These are phyloP conservation scores for Ivindomyrus marchei DNA, from an alignment of 2,113 vertebrate genomes.

Conservation along the genomic window DNA sequence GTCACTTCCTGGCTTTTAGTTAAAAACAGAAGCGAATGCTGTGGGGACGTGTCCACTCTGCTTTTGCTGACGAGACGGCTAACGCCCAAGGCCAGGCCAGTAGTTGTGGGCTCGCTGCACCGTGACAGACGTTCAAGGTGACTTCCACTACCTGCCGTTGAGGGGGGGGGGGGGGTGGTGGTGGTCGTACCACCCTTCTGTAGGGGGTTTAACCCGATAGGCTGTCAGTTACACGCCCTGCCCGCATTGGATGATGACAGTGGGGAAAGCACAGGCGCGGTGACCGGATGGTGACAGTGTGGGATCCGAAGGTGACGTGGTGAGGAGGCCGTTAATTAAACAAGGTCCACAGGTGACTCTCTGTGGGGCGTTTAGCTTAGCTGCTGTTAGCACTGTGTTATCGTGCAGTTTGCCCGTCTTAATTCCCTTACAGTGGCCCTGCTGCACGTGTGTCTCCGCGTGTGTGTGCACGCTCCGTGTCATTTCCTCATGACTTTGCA, in stretches of 20 bases:
- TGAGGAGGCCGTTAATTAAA: neutral
- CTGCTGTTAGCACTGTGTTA: neutral
- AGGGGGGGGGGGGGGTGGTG: neutral
- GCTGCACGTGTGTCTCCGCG: neutral
- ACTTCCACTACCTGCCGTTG: neutral
- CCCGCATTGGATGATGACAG: neutral
- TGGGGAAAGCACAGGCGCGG: neutral
- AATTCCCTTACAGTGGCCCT: neutral
- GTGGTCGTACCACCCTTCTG: neutral
- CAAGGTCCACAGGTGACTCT: neutral
- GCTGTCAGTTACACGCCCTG: neutral
- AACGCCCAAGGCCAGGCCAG: neutral
- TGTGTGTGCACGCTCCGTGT: neutral
- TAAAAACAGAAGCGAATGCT: neutral
- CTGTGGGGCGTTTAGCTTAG: neutral
- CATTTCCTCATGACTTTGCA: slow-evolving; percentile 38
- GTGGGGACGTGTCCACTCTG: neutral
- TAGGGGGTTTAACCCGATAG: neutral
- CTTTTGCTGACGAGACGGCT: neutral
- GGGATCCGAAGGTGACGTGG: neutral
- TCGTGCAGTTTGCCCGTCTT: neutral
- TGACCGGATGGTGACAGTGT: neutral
- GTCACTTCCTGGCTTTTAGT: neutral
- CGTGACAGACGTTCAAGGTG: neutral
- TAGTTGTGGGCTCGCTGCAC: neutral